Evolutionary conservation across 2,113 vertebrate species (phyloP), one percentile per base, ranked within the genome.

Genomic region (Zosterops hypoxanthus): DNA sequence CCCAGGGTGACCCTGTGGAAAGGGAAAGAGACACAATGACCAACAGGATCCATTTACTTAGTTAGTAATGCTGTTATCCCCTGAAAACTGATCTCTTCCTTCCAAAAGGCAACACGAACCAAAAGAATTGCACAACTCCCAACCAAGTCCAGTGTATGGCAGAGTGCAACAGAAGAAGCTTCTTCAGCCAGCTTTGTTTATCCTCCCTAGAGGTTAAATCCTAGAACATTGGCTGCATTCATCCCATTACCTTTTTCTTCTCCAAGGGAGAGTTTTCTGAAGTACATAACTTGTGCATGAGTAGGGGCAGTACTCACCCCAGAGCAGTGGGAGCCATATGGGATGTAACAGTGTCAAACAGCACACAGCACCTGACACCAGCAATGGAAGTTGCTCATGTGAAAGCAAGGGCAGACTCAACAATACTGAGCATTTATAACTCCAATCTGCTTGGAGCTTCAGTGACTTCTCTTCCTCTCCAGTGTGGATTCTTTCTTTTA

Each of bases 1-100:
- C 61, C 99, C 99, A 18, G 99, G 98, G 80, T 99, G 99, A 89
- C 99, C 99, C 99, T 99, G 92, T 66, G 88, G 9, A 42, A 87
- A 94, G 56, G 28, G 16, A 97, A 95, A 96, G 94, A 53, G 47
- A 92, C 3, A 63, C 12, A 57, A 85, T 36, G 8, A 69, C 53
- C 69, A 14, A 72, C 25, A 77, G 75, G n/a, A 92, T 75, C n/a
- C n/a, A 84, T 73, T 52, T 12, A 31, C 11, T 90, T 63, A 46
- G 50, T 64, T 53, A 68, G 23, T n/a, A 83, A 77, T 21, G 52
- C 17, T 56, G 28, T 3, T 64, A 44, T 31, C 55, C 44, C 18
- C 47, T 77, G 56, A 61, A 88, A 81, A 70, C 8, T 2, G n/a
- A 2, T 33, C 15, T 39, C 72, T 81, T 90, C 80, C 19, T 63